Base-by-base conservation (phyloP, 1,140 invertebrate species). In the Eurosta solidaginis region DNA sequence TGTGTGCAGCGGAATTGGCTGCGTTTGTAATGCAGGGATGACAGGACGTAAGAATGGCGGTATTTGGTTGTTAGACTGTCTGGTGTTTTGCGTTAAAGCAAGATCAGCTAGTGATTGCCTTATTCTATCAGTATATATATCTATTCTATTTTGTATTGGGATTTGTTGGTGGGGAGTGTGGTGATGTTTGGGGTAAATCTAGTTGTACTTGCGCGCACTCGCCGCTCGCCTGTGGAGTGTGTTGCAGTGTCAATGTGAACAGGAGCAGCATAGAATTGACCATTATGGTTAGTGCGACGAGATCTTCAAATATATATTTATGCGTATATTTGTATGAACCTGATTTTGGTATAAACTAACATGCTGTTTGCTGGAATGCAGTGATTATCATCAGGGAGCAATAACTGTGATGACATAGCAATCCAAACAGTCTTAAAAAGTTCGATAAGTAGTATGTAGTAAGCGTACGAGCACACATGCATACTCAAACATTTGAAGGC, bases 331-430 rank as follows among this genome's bases (percentile, higher is more conserved):
- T 49, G 14, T 6, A 17, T 17, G n/a, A 17, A 17, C 5, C 10
- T n/a, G n/a, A n/a, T n/a, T n/a, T n/a, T n/a, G n/a, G n/a, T n/a
- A n/a, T n/a, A n/a, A n/a, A n/a, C 10, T 5, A 29, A 68, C 59
- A 68, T 68, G 59, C 40, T 68, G 59, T 68, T 68, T 68, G 76
- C 36, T 68, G 76, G 68, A 74, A 79, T 78, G 79, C 80, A 74
- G 73, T 74, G 81, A 81, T 81, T 78, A 81, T 82, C 80, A 81
- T 82, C 81, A 80, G 79, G 80, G 82, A 82, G 82, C 81, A 82
- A 81, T 82, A 82, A 81, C 82, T 78, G 79, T 76, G 78, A 68
- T 68, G 59, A 68, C 59, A 68, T 68, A 68, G 59, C 59, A 68
- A 33, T 68, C 33, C 59, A 68, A 68, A 68, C 59, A 22, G 59